A percentile compares a stretch with the other conserved stretches of the same genome.
Conservation (phyloP, 2,113 vertebrate species). For the Poicephalus gulielmi region DNA sequence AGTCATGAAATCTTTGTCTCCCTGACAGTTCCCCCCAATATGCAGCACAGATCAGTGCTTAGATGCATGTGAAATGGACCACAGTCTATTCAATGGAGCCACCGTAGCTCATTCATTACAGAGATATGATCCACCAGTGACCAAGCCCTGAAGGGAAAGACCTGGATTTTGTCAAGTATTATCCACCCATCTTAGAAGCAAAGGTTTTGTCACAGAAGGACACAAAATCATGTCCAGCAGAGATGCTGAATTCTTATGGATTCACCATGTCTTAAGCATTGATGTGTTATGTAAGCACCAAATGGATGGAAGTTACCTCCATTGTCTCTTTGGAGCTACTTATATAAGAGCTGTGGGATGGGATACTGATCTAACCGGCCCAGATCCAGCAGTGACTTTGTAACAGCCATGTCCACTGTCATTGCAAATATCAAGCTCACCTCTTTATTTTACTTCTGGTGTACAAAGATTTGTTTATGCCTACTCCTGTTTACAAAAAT, state of each 20-base stretch:
- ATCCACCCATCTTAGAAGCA: not conserved
- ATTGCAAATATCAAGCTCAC: not conserved
- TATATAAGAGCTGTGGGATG: not conserved
- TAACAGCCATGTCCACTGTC: not conserved
- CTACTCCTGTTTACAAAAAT: not conserved
- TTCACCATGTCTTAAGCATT: not conserved
- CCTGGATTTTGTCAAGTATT: not conserved
- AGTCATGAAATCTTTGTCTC: not conserved
- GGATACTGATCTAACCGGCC: not conserved
- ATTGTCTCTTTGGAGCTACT: not conserved
- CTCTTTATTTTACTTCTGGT: not conserved
- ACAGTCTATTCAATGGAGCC: not conserved
- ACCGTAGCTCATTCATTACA: not conserved
- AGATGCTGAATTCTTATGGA: not conserved
- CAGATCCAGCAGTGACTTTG: not conserved
- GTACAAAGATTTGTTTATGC: not conserved
- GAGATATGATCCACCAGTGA: not conserved
- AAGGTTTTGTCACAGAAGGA: not conserved
- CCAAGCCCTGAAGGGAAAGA: not conserved
- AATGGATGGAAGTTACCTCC: not conserved
- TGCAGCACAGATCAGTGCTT: not conserved
- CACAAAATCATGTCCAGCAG: not conserved
- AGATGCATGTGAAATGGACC: not conserved
- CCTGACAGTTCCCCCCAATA: not conserved
- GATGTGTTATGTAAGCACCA: not conserved